Base-by-base conservation (phyloP, 2,888 invertebrate genomes). In the Zygogramma bicolorata region DNA sequence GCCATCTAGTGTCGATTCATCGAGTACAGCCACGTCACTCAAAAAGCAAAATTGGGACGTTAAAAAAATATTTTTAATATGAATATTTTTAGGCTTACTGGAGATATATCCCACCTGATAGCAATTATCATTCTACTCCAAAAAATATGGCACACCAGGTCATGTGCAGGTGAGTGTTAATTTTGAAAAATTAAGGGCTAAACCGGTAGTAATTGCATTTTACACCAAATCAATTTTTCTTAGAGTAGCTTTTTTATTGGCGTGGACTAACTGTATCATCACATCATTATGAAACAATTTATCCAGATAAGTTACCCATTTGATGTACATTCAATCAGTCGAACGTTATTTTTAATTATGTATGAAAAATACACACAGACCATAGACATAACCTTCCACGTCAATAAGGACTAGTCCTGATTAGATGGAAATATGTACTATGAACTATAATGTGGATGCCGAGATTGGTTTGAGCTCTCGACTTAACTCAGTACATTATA, bases 121-220 rank as follows among this genome's bases (percentile, higher is more conserved):
- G 99, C 99, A 82, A 97, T 99, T 84, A 94, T 98, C 83, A 92
- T 99, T 85, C 91, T 99, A 82, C 90, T 99, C 83, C 88, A 97
- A 78, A 99, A 99, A 90, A 99, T 99, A 90, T 99, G 98, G 98
- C 98, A 97, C 89, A 96, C 97, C 58, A 92, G 99, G 88, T 99
- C 98, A 85, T 99, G 99, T 90, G 98, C 99, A 90, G 98, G 99
- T 97, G 91, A 88, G 85, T 86, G 71, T 63, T 20, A 49, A n/a
- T 25, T 25, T 10, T 27, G 1, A 10, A 53, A 58, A 20, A 34
- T 29, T 25, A 62, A n/a, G 18, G 7, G 25, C 15, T 25, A 1
- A 5, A 53, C 22, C 6, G 53, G 25, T 53, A 6, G 25, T 53
- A 25, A 53, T 53, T 53, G 7, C 27, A 53, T 25, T 53, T 25